These are phyloP conservation scores for Diadegma fenestrale DNA, from an alignment of 2,888 invertebrate genomes.

Conservation along the genomic window DNA sequence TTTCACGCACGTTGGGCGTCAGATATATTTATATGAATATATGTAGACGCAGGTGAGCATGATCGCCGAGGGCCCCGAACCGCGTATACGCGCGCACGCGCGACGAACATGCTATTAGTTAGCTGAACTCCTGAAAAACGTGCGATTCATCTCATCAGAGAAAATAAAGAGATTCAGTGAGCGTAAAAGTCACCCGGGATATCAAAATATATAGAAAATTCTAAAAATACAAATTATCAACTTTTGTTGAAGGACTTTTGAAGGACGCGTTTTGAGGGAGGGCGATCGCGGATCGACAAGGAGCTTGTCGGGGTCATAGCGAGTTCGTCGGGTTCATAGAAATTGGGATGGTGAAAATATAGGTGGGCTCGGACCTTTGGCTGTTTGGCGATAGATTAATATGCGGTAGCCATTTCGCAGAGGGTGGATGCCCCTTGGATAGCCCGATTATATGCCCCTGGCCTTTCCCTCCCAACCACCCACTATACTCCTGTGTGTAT, in stretches of 20 bases:
- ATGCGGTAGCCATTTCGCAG: slow-evolving; percentile 74
- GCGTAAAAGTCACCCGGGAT: background rate
- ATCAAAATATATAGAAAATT: background rate
- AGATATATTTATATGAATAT: slow-evolving; percentile 1
- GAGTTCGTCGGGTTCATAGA: slow-evolving; percentile 44
- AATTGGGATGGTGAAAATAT: background rate
- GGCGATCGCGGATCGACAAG: background rate
- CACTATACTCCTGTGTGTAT: slow-evolving; percentile 59
- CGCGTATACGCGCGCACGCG: slow-evolving; percentile 7
- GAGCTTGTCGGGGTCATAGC: slow-evolving; percentile 56
- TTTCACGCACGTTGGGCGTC: slow-evolving; percentile 31
- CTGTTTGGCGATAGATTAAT: slow-evolving; percentile 66
- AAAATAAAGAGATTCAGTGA: slow-evolving; percentile 19
- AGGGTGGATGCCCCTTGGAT: slow-evolving; percentile 70
- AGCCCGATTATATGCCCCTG: slow-evolving; percentile 80
- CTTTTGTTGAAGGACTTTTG: slow-evolving; percentile 11
- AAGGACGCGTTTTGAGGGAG: slow-evolving; percentile 33
- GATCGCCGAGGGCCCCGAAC: slow-evolving; percentile 34
- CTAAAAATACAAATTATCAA: background rate
- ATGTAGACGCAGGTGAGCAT: background rate
- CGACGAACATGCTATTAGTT: slow-evolving; percentile 59
- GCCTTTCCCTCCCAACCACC: slow-evolving; percentile 33
- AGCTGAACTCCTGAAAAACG: slow-evolving; percentile 43
- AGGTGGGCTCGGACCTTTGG: slow-evolving; percentile 51
- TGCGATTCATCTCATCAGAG: slow-evolving; percentile 24